Base-by-base conservation (phyloP, 2,113 vertebrate genomes). In the Nothoprocta pentlandii region DNA sequence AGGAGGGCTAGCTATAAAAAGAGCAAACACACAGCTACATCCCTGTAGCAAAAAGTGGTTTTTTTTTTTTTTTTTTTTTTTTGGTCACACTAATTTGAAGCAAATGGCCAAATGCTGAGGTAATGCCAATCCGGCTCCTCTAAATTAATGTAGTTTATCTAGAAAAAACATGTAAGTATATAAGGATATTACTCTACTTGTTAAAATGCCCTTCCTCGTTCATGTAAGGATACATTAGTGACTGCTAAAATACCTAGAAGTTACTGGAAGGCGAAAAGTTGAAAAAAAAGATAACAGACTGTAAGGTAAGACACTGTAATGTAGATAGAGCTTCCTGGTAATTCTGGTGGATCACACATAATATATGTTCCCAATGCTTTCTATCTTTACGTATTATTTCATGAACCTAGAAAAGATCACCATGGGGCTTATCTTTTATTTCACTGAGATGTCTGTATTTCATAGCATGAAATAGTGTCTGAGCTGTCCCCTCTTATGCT, bases 121-220 rank as follows among this genome's bases (percentile, higher is more conserved):
- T 46, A 70, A 51, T 59, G 80, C 13, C 82, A 70, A 87, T 67
- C 71, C 90, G 30, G 41, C n/a, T 86, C 20, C 89, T 92, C 63
- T 91, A 85, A 95, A 81, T 81, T 87, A 87, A 79, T 51, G 39
- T 51, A 69, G 63, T 82, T 90, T 46, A 82, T n/a, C 46, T 85
- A 70, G 88, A 85, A 83, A 85, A 86, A 16, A 49, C 8, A 13
- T 74, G n/a, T 77, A 71, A 80, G 71, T 49, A 66, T 41, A 44
- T 77, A 71, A 80, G 71, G 54, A 66, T 41, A 44, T 54, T 49
- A 83, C 64, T 76, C 46, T 74, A 5, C 61, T 92, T 92, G 87
- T 91, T n/a, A 80, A 51, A n/a, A 61, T 70, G 21, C 32, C 68
- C 42, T 22, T 81, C 85, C 26, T 28, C 88, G 47, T 88, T 92